These are phyloP conservation scores for Poeciliopsis prolifica DNA, from an alignment of 2,113 vertebrate species.

Conservation along the genomic window DNA sequence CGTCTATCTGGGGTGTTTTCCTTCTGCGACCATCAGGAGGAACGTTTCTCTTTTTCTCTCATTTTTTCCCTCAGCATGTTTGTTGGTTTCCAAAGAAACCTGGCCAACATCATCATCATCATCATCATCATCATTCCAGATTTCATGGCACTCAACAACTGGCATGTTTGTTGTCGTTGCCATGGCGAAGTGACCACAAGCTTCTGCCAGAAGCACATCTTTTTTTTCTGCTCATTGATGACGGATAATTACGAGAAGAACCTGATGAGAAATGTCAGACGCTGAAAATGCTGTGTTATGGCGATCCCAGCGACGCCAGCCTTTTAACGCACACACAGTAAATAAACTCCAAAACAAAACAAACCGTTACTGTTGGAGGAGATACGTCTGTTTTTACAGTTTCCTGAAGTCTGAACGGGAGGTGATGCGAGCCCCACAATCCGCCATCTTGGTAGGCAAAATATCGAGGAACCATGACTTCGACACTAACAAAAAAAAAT, in stretches of 20 bases:
- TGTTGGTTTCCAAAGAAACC: slow-evolving; percentile 75
- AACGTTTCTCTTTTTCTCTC: background rate
- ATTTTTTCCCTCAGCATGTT: slow-evolving; percentile 39
- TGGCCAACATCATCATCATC: background rate
- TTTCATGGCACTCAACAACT: background rate
- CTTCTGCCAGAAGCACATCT: too few relatives aligned
- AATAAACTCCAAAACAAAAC: background rate
- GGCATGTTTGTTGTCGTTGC: too few relatives aligned
- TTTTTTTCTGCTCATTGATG: background rate
- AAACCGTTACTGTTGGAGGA: background rate
- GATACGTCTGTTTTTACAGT: background rate
- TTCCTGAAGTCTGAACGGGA: background rate
- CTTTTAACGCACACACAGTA: background rate
- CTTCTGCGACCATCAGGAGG: background rate
- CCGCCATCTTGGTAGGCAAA: too few relatives aligned
- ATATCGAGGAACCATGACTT: too few relatives aligned
- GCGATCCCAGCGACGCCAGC: background rate
- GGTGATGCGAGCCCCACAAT: too few relatives aligned
- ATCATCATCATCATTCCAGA: background rate
- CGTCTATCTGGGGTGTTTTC: background rate
- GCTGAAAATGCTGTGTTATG: background rate
- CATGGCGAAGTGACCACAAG: too few relatives aligned
- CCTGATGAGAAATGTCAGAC: background rate
- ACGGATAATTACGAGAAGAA: background rate
- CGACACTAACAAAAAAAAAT: too few relatives aligned